phyloP scores from a whole-genome alignment of 1,140 invertebrate genomes.

The Latrodectus geometricus region DNA sequence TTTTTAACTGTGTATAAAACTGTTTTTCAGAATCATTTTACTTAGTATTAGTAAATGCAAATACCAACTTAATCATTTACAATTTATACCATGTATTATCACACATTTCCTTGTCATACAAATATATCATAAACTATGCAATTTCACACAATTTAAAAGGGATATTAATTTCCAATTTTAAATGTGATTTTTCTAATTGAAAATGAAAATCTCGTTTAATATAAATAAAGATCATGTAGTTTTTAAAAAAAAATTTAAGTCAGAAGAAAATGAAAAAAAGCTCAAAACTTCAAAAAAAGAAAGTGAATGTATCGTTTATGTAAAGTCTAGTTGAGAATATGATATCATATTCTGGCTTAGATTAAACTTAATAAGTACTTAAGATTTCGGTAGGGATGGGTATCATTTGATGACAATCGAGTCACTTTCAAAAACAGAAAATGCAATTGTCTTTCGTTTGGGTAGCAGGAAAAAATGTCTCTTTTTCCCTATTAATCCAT shows the following conservation, averaged over 20 bases:
- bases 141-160: too few species aligned
- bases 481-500: constrained; percentile 40
- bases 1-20: too few species aligned
- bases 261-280: neutral
- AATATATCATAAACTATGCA: too few species aligned
- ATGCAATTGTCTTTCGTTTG: constrained; percentile 49
- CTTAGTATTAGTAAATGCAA: too few species aligned
- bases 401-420: constrained; percentile 47
- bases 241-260: neutral
- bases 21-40: too few species aligned
- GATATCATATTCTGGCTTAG: constrained; percentile 45
- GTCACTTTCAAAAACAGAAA: constrained; percentile 45
- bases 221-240: constrained; percentile 19
- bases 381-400: neutral
- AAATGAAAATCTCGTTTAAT: constrained; percentile 44
- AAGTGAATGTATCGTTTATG: neutral
- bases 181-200: constrained; percentile 35
- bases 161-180: too few species aligned
- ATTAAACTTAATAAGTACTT: constrained; percentile 58
- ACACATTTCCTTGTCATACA: too few species aligned
- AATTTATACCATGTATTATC: too few species aligned
- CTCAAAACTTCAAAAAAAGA: constrained; percentile 11
- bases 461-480: neutral
- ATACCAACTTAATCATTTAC: too few species aligned
- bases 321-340: constrained; percentile 30